A percentile compares a stretch with the other conserved stretches of the same genome.
These are phyloP conservation scores for Isichthys henryi DNA, from an alignment of 2,113 vertebrate genomes.

Conservation along the genomic window DNA sequence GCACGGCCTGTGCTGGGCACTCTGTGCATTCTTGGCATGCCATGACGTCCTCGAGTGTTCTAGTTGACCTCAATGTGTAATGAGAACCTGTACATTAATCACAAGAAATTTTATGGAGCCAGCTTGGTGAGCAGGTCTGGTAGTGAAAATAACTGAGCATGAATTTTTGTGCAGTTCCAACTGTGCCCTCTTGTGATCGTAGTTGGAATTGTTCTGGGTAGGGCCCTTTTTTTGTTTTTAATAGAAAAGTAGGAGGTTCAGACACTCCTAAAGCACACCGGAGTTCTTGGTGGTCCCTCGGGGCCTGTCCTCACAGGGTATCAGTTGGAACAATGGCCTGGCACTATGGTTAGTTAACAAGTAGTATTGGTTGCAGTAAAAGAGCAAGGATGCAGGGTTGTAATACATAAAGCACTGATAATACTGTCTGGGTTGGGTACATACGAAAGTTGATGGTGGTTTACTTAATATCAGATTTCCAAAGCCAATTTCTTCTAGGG, in stretches of 20 bases:
- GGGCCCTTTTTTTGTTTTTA: background rate
- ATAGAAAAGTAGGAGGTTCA: background rate
- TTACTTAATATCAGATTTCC: background rate
- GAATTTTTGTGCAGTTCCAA: background rate
- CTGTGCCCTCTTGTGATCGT: background rate
- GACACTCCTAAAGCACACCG: background rate
- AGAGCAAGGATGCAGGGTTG: background rate
- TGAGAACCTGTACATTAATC: background rate
- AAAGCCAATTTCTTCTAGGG: background rate
- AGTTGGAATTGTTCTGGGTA: background rate
- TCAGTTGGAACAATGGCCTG: background rate
- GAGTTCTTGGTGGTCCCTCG: background rate
- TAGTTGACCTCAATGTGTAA: background rate
- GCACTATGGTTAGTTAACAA: background rate
- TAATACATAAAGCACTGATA: background rate
- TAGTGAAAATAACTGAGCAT: background rate
- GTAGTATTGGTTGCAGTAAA: background rate
- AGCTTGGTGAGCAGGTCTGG: background rate
- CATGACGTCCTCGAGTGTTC: slow-evolving; percentile 29
- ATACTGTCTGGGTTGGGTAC: background rate
- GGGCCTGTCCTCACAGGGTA: background rate
- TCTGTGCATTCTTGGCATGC: slow-evolving; percentile 53
- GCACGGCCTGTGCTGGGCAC: slow-evolving; percentile 39
- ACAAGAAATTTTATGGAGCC: background rate
- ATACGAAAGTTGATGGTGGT: background rate